Percentiles rank a stretch among this genome's conserved stretches.
Conservation (phyloP, 2,113 vertebrate species). For the Gymnarchus niloticus region DNA sequence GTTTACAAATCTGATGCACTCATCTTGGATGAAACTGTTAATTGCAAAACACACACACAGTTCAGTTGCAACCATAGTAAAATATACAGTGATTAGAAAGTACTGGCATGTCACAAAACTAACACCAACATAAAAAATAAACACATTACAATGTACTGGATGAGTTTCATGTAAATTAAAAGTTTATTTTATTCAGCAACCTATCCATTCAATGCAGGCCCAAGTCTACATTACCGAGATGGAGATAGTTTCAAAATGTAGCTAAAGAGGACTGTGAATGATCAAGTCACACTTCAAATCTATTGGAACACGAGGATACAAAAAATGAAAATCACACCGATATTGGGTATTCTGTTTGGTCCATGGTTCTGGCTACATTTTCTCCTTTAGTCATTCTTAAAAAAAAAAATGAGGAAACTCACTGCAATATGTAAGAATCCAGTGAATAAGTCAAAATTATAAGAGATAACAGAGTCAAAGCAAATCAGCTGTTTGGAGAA, state of each 20-base stretch:
- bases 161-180: not conserved
- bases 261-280: constrained; percentile 1
- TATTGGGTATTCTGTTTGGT: constrained; percentile 6
- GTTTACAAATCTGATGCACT: not conserved
- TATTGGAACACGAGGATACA: not conserved
- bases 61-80: no score
- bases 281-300: constrained; percentile 2
- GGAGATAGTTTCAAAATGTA: not conserved
- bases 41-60: no score
- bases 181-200: not conserved
- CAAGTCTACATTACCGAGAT: not conserved
- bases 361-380: not conserved
- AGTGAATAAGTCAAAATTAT: not conserved
- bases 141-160: not conserved
- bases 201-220: constrained; percentile 6
- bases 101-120: no score
- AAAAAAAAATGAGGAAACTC: not conserved
- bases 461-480: not conserved
- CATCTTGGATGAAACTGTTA: no score
- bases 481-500: not conserved
- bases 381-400: constrained; percentile 5
- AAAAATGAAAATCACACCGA: constrained; percentile 3
- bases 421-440: not conserved
- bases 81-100: no score
- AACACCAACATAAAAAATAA: not conserved